A percentile compares a stretch with the other conserved stretches of the same genome.
Conservation (phyloP, 2,888 invertebrate genomes). For the Ormyrus labotus region DNA sequence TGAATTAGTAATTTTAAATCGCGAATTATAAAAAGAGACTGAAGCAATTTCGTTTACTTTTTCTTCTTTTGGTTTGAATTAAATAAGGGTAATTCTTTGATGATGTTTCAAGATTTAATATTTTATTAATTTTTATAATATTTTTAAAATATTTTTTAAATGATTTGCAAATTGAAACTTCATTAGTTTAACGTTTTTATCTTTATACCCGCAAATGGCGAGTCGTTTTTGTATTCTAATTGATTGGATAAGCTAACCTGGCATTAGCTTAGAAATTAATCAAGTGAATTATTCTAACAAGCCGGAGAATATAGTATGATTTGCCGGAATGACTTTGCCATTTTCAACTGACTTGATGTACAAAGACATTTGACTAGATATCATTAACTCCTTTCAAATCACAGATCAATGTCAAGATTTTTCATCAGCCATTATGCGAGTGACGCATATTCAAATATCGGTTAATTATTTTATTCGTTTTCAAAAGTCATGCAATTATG, state of each 20-base stretch:
- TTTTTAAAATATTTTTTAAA: no score
- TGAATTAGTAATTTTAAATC: no score
- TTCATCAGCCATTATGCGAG: conserved; percentile 43
- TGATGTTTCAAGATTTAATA: no score
- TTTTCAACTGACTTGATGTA: conserved; percentile 25
- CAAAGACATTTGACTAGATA: conserved; percentile 42
- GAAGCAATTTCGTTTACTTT: no score
- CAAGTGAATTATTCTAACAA: conserved; percentile 18
- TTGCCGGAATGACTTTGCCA: conserved; percentile 44
- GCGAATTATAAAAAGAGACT: no score
- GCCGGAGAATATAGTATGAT: conserved; percentile 13
- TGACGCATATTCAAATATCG: conserved; percentile 28
- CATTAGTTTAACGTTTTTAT: no score
- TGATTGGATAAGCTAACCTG: neutral
- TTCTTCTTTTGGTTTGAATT: no score
- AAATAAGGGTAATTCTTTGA: no score
- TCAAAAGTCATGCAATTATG: conserved; percentile 35
- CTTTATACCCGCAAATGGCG: neutral
- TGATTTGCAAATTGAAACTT: no score
- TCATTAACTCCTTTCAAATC: conserved; percentile 48
- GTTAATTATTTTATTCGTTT: conserved; percentile 37
- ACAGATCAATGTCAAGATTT: conserved; percentile 47
- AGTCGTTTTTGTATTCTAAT: conserved; percentile 3
- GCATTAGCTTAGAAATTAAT: conserved; percentile 10
- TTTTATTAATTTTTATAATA: no score